Evolutionary conservation across 2,888 invertebrate species (phyloP).

Genomic region (Macaria notata): DNA sequence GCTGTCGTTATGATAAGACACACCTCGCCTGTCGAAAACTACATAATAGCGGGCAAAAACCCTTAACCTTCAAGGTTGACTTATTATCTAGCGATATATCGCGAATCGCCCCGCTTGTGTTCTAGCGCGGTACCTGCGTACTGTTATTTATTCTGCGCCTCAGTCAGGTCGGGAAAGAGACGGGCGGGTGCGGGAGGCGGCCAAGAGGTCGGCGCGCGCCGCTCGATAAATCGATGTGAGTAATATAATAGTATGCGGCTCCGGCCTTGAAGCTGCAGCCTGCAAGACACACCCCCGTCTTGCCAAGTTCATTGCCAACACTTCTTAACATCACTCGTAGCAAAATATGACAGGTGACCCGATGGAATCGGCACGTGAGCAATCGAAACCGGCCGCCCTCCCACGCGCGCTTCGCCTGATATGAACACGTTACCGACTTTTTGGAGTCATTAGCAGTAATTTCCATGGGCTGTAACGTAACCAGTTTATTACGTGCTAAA

Average conservation of each 20-base stretch:
- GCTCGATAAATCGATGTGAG: slow-evolving; percentile 79
- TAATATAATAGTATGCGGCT: slow-evolving; percentile 71
- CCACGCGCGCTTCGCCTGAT: slow-evolving; percentile 27
- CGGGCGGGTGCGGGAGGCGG: slow-evolving; percentile 49
- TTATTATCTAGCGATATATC: slow-evolving; percentile 3
- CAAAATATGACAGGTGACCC: slow-evolving; percentile 39
- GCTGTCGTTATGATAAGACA: slow-evolving; percentile 20
- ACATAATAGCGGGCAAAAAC: slow-evolving; percentile 20
- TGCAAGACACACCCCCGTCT: slow-evolving; percentile 77
- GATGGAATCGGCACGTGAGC: slow-evolving; percentile 23
- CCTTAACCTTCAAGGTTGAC: slow-evolving; percentile 18
- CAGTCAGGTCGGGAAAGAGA: slow-evolving; percentile 50
- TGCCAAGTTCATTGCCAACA: slow-evolving; percentile 77
- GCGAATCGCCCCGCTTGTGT: slow-evolving; percentile 33
- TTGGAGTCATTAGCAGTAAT: slow-evolving; percentile 25
- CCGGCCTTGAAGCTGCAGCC: slow-evolving; percentile 74
- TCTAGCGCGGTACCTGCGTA: slow-evolving; percentile 18
- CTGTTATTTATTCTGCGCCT: slow-evolving; percentile 35
- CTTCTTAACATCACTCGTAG: slow-evolving; percentile 45
- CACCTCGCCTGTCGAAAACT: slow-evolving; percentile 16
- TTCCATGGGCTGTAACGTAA: slow-evolving; percentile 23
- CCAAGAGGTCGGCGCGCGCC: slow-evolving; percentile 72
- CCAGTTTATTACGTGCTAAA: slow-evolving; percentile 29
- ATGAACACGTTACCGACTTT: slow-evolving; percentile 24
- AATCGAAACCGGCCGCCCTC: slow-evolving; percentile 20